Evolutionary conservation across 1,140 invertebrate species (phyloP).

Genomic region (Ruditapes philippinarum): DNA sequence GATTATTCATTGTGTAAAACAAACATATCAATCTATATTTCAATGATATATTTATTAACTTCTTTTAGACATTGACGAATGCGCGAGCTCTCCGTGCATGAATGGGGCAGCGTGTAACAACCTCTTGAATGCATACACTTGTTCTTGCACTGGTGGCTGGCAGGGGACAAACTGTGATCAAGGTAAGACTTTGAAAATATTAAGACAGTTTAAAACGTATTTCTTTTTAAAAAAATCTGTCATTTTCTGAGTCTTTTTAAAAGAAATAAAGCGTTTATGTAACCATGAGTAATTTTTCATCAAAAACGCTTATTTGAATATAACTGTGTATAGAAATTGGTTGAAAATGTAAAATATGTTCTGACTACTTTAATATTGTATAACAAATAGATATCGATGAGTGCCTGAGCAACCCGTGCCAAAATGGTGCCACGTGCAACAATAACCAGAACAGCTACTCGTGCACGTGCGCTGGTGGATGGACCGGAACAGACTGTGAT

Average conservation of each 20-base stretch:
- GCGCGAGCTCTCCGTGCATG: slow-evolving; percentile 69
- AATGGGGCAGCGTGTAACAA: slow-evolving; percentile 73
- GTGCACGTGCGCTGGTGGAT: neutral
- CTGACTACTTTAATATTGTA: too few relatives aligned
- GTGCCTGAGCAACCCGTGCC: neutral
- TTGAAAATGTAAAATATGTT: too few relatives aligned
- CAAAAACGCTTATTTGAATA: too few relatives aligned
- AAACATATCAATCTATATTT: too few relatives aligned
- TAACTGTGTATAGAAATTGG: too few relatives aligned
- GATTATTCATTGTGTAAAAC: too few relatives aligned
- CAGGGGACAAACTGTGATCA: slow-evolving; percentile 70
- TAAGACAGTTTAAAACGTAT: neutral
- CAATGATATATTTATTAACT: too few relatives aligned
- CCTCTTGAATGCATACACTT: slow-evolving; percentile 83
- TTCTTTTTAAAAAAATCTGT: neutral
- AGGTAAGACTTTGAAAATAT: slow-evolving; percentile 75
- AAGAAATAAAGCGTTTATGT: neutral
- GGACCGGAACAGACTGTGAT: neutral
- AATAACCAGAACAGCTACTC: neutral
- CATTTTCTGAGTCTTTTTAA: neutral
- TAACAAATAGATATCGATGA: slow-evolving; percentile 35
- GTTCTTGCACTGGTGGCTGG: slow-evolving; percentile 64
- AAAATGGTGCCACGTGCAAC: neutral
- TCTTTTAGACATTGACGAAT: slow-evolving; percentile 70
- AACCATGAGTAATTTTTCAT: neutral